Evolutionary conservation across 1,140 invertebrate genomes (phyloP), one percentile per base, ranked within the genome.

Genomic region (Diabrotica virgifera): DNA sequence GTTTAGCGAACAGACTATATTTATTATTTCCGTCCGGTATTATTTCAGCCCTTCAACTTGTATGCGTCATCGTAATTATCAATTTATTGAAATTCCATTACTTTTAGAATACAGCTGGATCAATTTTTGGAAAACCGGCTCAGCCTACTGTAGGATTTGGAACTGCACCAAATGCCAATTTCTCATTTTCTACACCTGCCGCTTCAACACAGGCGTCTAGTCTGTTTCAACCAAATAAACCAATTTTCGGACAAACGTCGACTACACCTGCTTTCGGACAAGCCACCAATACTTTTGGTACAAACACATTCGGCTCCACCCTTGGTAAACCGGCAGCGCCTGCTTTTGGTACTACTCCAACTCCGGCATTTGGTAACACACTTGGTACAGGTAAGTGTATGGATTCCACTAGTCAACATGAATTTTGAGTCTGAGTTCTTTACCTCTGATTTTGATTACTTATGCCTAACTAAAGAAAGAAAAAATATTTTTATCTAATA

Each of bases 211-310:
- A 72, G 61, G 51, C 63, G 11, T 53, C 71, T 14, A 72, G 58
- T 60, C 64, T 81, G 70, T 77, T 76, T 62, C 70, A 70, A 63
- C 61, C 66, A 8, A 64, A 78, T 11, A 78, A 81, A 50, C 73
- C 78, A 24, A 75, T 75, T 52, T 83, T 89, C 73, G 80, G 82
- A n/a, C 77, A 84, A 46, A 78, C 83, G 0, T 83, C 85, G 6
- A 82, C 84, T 5, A 83, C 83, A 0, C 84, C 70, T 63, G 62
- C 13, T 8, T 85, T 85, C 65, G 80, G 81, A 12, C 80, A 80
- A 66, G 67, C 79, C 6, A 11, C 77, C 73, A 52, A 70, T 83
- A 78, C 80, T 11, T 74, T 81, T 7, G 83, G 80, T 0, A 74
- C 80, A 2, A 70, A 66, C 0, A 52, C 59, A 52, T 82, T 82